Evolutionary conservation across 2,113 vertebrate species (phyloP), one percentile per base, ranked within the genome.

Genomic region (Fulica atra): DNA sequence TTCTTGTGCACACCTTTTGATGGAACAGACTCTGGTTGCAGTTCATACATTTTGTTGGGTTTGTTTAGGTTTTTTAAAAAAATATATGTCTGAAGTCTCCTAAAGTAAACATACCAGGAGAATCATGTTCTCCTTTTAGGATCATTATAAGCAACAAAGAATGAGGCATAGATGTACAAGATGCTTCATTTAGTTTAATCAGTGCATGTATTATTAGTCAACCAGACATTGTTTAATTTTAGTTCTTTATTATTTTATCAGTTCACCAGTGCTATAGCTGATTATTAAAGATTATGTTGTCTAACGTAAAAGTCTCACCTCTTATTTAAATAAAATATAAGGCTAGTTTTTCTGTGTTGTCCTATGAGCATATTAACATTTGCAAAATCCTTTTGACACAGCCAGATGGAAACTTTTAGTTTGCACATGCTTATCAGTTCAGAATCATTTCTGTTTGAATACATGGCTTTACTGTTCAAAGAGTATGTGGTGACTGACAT

Each of bases 161-260:
- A 44, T 28, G 68, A 63, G 76, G 53, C 36, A 36, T 51, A 56
- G 68, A 46, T 1, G 0, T 91, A 53, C 14, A 33, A 82, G 51
- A 48, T 53, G 28, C 68, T 93, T 92, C 20, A 15, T 94, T 80
- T 77, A 28, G 28, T 51, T 93, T 59, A 77, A 86, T 83, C 66
- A 46, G 40, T 53, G 50, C 50, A 80, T 54, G 1, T 21, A 3
- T 48, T 80, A 77, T 77, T 79, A 70, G 76, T 86, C 59, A 73
- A 70, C 68, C 64, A 88, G 85, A 56, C 60, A n/a, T n/a, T 61
- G 63, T 36, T 18, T 5, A 2, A 40, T 83, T 54, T 51, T n/a
- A 50, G 25, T 73, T 82, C 63, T 95, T 89, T 66, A 77, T 89
- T n/a, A 42, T 86, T 77, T 80, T 95, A 71, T 87, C 79, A 82